phyloP scores from a whole-genome alignment of 2,797 vertebrate genomes.

The Eupleurogrammus muticus region DNA sequence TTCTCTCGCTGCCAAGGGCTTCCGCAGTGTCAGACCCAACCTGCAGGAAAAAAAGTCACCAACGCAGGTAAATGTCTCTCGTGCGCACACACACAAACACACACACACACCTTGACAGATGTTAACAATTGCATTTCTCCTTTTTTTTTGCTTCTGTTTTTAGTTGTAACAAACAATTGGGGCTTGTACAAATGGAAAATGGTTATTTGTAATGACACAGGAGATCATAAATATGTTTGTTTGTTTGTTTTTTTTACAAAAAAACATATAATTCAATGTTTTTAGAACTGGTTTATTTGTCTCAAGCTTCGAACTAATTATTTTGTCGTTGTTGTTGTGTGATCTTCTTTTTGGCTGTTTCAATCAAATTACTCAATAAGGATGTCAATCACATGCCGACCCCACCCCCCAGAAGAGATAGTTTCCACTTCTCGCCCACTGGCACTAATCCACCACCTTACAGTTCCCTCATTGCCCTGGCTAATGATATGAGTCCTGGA shows the following conservation, averaged over 20 bases:
- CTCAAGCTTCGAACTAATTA: conserved; percentile 44
- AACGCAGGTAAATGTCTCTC: conserved; percentile 86
- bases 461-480: conserved; percentile 74
- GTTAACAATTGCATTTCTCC: conserved; percentile 4
- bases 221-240: conserved; percentile 10
- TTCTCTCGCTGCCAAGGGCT: conserved; percentile 97
- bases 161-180: conserved; percentile 16
- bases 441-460: conserved; percentile 78
- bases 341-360: conserved; percentile 75
- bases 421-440: conserved; percentile 81
- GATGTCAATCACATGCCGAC: conserved; percentile 85
- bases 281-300: conserved; percentile 29
- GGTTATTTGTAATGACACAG: not conserved
- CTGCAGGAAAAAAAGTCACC: conserved; percentile 95
- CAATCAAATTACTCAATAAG: conserved; percentile 84
- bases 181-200: conserved; percentile 17
- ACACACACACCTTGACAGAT: conserved; percentile 4
- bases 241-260: conserved; percentile 5
- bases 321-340: conserved; percentile 59
- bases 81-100: not conserved
- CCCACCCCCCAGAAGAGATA: conserved; percentile 90
- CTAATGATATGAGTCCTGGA: conserved; percentile 72
- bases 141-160: conserved; percentile 9
- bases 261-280: not conserved
- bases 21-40: conserved; percentile 95